phyloP scores from a whole-genome alignment of 2,797 vertebrate species.

The Acropternis orthonyx region DNA sequence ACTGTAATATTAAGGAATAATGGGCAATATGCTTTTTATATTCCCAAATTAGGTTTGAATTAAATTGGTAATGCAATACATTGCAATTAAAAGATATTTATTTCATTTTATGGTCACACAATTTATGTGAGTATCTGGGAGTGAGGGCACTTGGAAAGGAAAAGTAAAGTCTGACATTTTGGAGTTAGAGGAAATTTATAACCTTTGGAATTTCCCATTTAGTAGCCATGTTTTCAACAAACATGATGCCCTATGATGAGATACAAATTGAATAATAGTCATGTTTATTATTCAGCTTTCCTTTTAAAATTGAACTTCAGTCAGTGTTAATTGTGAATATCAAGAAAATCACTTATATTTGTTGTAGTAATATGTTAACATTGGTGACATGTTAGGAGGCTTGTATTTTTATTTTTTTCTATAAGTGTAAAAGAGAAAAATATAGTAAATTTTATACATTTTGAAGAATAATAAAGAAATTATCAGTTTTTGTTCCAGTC shows the following conservation, averaged over 20 bases:
- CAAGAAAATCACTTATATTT: background rate
- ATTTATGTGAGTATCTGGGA: background rate
- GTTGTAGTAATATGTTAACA: background rate
- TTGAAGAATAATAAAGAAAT: background rate
- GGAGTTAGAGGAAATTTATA: background rate
- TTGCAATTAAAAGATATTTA: background rate
- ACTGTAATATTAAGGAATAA: background rate
- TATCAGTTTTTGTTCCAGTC: background rate
- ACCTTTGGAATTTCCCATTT: background rate
- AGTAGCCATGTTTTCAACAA: background rate
- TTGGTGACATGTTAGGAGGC: background rate
- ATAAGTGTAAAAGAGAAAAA: background rate
- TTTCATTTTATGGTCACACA: background rate
- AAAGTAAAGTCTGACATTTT: background rate
- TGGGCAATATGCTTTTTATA: background rate
- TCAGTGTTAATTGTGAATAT: background rate
- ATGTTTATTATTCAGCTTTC: background rate
- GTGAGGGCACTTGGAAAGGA: accelerated
- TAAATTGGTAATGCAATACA: background rate
- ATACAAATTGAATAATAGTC: background rate
- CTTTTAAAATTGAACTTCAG: background rate
- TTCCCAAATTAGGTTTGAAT: background rate
- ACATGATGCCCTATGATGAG: accelerated
- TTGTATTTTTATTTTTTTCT: background rate
- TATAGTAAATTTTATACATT: background rate